Evolutionary conservation across 2,113 vertebrate species (phyloP).

Genomic region (Bombycilla garrulus): DNA sequence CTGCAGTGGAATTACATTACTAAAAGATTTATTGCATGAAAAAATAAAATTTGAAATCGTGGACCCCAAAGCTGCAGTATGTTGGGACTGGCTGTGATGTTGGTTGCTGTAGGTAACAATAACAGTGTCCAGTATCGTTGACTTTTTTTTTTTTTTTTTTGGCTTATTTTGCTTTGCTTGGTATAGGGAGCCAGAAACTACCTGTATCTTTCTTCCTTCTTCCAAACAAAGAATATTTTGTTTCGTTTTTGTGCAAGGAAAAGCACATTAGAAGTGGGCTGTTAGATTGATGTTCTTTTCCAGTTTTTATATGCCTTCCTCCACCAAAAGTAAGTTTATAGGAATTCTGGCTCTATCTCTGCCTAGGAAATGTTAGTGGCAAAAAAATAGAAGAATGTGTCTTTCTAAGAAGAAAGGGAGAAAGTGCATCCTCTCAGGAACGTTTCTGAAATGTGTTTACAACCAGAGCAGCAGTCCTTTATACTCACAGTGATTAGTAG

Average conservation of each 20-base stretch:
- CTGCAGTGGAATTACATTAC: neutral
- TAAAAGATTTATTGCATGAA: accelerated
- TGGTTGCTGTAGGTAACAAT: neutral
- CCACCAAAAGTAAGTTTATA: neutral
- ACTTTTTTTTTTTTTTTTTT: neutral
- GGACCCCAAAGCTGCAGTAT: neutral
- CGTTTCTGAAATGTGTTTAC: neutral
- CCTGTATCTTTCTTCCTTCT: neutral
- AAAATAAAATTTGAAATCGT: neutral
- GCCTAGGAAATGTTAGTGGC: neutral
- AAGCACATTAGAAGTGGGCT: neutral
- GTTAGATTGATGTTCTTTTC: neutral
- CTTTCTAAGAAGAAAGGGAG: neutral
- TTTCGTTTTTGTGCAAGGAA: neutral
- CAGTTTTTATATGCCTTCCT: neutral
- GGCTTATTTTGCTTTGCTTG: neutral
- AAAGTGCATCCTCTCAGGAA: neutral
- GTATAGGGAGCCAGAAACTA: neutral
- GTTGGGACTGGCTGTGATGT: neutral
- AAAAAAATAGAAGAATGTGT: neutral
- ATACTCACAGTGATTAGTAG: neutral
- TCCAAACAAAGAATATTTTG: neutral
- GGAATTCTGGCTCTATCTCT: neutral
- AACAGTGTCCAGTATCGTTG: accelerated
- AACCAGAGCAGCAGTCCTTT: neutral